Evolutionary conservation across 2,113 vertebrate species (phyloP), one percentile per base, ranked within the genome.

Genomic region (Baryphthengus martii): DNA sequence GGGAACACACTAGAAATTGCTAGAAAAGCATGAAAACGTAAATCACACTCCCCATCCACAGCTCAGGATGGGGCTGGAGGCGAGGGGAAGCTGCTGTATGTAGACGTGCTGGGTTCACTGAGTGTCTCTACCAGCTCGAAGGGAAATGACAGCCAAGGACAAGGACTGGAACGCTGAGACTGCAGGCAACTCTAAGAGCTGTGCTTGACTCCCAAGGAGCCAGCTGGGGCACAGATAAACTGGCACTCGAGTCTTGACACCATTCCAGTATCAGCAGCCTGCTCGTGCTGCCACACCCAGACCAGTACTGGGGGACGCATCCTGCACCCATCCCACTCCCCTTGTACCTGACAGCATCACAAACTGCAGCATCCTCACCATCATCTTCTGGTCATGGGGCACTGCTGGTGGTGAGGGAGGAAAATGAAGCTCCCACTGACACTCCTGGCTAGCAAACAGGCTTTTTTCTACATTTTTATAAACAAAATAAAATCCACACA

Each of bases 1-100:
- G 89, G 89, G 96, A 96, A 89, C 83, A 66, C 96, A 93, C 58
- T 79, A 96, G 91, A 93, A 95, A 88, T 80, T 19, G 2, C 85
- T 78, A 79, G 71, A 90, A 96, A 85, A 90, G 88, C 75, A 90
- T 61, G 88, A 92, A 96, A 96, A 90, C 83, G 91, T 72, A 88
- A 92, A 89, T 92, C 93, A 74, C 25, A 4, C 73, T 84, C 86
- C 89, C 72, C 59, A 61, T 70, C 72, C 17, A 4, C 21, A 21
- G 45, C 63, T 86, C 7, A 0, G 91, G 67, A 88, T 61, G 63
- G 7, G 8, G 35, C 75, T 72, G 89, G 63, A 89, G 83, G 67
- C 11, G 26, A 92, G 45, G 68, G 53, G 76, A 89, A 70, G 53
- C 17, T 14, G 68, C 28, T 10, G 4, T 17, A 74, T 62, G 77